Conservation (phyloP, 2,113 vertebrate genomes). For the Semicossyphus pulcher region DNA sequence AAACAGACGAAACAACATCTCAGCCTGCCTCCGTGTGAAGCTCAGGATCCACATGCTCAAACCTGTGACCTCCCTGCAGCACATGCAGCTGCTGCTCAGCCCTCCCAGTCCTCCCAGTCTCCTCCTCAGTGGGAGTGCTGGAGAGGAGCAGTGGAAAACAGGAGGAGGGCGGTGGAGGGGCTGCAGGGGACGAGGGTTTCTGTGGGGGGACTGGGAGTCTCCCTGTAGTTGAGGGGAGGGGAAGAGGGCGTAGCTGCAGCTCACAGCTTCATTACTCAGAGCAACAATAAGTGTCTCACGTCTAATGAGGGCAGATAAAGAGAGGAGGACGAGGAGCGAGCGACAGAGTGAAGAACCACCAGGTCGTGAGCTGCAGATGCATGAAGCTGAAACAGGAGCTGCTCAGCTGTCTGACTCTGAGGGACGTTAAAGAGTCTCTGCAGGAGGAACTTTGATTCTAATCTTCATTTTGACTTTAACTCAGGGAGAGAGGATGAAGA, state of each 20-base stretch:
- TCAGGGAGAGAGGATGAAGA: slow-evolving; percentile 1
- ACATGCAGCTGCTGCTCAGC: neutral
- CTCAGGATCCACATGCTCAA: slow-evolving; percentile 20
- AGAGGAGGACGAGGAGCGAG: too few relatives aligned
- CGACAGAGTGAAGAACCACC: neutral
- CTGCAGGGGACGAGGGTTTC: slow-evolving; percentile 49
- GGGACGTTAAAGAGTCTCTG: too few relatives aligned
- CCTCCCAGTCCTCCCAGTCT: slow-evolving; percentile 22
- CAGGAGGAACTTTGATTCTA: neutral
- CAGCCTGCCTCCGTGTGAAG: neutral
- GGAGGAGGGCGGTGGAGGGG: neutral
- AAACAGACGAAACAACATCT: neutral
- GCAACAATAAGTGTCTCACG: slow-evolving; percentile 22
- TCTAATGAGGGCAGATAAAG: slow-evolving; percentile 17
- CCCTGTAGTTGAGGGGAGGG: slow-evolving; percentile 47
- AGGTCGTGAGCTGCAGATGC: neutral
- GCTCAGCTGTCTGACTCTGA: neutral
- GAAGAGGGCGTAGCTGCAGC: slow-evolving; percentile 33
- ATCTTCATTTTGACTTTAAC: neutral
- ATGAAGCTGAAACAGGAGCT: too few relatives aligned
- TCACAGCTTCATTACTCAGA: slow-evolving; percentile 54
- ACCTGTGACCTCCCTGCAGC: slow-evolving; percentile 34
- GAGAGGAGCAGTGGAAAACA: neutral
- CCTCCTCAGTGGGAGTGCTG: slow-evolving; percentile 1
- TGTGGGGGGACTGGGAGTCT: slow-evolving; percentile 34